Evolutionary conservation across 2,888 invertebrate genomes (phyloP).

Genomic region (Tillus elongatus): DNA sequence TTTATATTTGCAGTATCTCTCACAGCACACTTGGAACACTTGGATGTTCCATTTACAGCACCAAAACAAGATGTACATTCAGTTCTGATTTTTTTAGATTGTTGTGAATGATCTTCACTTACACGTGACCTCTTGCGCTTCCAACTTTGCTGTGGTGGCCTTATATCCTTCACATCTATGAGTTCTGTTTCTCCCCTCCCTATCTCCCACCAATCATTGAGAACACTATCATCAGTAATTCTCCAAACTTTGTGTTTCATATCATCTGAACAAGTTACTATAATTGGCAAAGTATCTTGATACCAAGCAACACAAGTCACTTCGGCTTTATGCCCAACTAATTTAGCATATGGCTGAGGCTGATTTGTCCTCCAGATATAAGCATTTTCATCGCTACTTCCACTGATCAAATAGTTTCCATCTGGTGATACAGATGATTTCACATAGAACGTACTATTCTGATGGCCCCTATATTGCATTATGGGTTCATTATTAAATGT

Average conservation of each 20-base stretch:
- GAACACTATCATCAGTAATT: slow-evolving; percentile 44
- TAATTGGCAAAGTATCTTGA: slow-evolving; percentile 44
- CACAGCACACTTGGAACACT: slow-evolving; percentile 27
- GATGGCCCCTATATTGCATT: slow-evolving; percentile 60
- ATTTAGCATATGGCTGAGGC: slow-evolving; percentile 56
- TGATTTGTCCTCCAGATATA: slow-evolving; percentile 73
- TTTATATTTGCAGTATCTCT: no score
- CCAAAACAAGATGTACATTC: slow-evolving; percentile 21
- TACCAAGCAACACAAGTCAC: slow-evolving; percentile 85
- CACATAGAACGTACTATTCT: slow-evolving; percentile 75
- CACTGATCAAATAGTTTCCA: slow-evolving; percentile 71
- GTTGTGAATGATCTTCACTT: no score
- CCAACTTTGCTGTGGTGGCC: no score
- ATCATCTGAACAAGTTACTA: slow-evolving; percentile 79
- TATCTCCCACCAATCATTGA: no score
- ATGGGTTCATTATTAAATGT: slow-evolving; percentile 58
- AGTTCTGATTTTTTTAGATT: slow-evolving; percentile 24
- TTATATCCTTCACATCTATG: no score
- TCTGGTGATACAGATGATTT: slow-evolving; percentile 75
- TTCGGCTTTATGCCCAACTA: slow-evolving; percentile 74
- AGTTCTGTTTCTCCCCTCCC: no score
- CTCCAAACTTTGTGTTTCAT: slow-evolving; percentile 69
- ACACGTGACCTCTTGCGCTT: no score
- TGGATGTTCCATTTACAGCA: slow-evolving; percentile 12
- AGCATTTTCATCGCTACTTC: slow-evolving; percentile 79